phyloP scores from a whole-genome alignment of 2,888 invertebrate species.

The Periphyllus acericola region DNA sequence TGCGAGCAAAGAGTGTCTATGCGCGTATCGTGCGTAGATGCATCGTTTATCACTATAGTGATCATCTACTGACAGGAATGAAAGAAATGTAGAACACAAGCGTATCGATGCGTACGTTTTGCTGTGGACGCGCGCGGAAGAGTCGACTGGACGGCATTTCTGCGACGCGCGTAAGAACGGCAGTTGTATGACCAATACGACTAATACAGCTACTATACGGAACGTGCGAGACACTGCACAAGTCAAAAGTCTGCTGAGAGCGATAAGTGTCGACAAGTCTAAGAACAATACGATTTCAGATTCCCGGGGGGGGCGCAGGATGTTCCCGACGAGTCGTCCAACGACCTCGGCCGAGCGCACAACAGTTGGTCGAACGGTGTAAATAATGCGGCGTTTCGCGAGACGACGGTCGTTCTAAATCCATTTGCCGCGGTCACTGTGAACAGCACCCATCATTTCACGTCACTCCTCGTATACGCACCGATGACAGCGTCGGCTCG shows the following conservation, averaged over 20 bases:
- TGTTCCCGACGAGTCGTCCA: background rate
- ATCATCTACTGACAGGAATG: background rate
- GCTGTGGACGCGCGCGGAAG: background rate
- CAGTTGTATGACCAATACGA: no score
- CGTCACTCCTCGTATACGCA: background rate
- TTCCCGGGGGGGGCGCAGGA: no score
- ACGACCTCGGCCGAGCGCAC: background rate
- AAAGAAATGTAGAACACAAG: background rate
- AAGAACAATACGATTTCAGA: no score
- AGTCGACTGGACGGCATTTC: no score
- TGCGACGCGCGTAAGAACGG: no score
- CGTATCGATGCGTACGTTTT: background rate
- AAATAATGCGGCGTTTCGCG: background rate
- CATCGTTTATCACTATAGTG: constrained; percentile 25
- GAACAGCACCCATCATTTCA: no score
- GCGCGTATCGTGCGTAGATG: background rate
- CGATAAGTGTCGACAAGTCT: no score
- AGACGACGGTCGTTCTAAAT: background rate
- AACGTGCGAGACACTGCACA: no score
- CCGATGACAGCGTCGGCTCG: no score
- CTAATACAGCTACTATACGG: no score
- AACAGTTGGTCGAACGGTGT: background rate
- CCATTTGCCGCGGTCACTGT: no score
- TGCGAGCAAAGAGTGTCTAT: background rate
- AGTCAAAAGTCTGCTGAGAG: no score